phyloP scores from a whole-genome alignment of 2,113 vertebrate species.

The Sebastes fasciatus region DNA sequence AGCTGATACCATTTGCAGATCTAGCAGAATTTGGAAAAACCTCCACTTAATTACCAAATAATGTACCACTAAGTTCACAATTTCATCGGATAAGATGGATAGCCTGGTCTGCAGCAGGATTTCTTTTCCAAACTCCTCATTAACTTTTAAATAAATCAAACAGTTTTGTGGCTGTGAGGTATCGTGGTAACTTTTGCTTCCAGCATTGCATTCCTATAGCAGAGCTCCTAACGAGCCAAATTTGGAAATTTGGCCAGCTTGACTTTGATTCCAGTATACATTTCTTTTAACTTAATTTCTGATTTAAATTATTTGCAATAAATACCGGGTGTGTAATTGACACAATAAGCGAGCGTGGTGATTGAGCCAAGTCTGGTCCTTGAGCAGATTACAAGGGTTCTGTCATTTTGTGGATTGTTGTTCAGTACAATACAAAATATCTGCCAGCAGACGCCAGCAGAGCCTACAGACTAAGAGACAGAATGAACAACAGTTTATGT shows the following conservation, averaged over 20 bases:
- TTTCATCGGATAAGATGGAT: slow-evolving; percentile 29
- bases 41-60: neutral
- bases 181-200: slow-evolving; percentile 8
- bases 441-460: slow-evolving; percentile 28
- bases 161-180: slow-evolving; percentile 1
- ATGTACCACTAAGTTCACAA: neutral
- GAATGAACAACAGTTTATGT: neutral
- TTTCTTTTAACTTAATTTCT: neutral
- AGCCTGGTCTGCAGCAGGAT: neutral
- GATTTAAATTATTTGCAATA: neutral
- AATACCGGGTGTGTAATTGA: neutral
- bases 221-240: neutral
- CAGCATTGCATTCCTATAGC: slow-evolving; percentile 6
- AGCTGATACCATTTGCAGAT: slow-evolving; percentile 40
- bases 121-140: slow-evolving; percentile 23
- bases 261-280: neutral
- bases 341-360: no score
- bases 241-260: neutral
- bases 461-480: neutral
- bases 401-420: slow-evolving; percentile 10
- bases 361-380: neutral
- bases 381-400: slow-evolving; percentile 1
- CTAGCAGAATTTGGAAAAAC: neutral
- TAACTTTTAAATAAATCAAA: slow-evolving; percentile 42
- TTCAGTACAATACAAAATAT: neutral